These are phyloP conservation scores for Crioceris asparagi DNA, from an alignment of 2,888 invertebrate species.

Conservation along the genomic window DNA sequence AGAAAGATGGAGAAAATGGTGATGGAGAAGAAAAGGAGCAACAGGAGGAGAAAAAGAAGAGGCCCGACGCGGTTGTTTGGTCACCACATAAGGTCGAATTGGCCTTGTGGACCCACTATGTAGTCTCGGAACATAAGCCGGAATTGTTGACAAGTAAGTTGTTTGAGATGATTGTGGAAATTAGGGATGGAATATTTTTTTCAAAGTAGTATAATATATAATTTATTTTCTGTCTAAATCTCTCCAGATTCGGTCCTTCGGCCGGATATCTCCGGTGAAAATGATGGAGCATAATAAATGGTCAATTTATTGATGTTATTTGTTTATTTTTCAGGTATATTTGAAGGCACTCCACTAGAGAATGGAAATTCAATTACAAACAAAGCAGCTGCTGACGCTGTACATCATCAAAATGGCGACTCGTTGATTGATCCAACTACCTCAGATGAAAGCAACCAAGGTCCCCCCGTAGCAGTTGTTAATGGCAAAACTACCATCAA, in stretches of 20 bases:
- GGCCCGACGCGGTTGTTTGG: conserved; percentile 39
- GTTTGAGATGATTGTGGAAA: too few relatives aligned
- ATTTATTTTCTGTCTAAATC: too few relatives aligned
- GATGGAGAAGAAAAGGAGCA: conserved; percentile 17
- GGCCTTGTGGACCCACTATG: conserved; percentile 87
- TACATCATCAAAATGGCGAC: conserved; percentile 40
- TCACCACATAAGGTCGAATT: conserved; percentile 74
- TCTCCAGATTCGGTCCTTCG: too few relatives aligned
- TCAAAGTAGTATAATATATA: too few relatives aligned
- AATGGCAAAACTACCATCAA: conserved; percentile 34
- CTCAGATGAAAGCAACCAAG: conserved; percentile 72
- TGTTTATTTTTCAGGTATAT: conserved; percentile 16
- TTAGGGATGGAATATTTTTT: too few relatives aligned
- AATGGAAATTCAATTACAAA: conserved; percentile 34
- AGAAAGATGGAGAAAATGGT: conserved; percentile 1
- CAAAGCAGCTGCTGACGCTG: conserved; percentile 20
- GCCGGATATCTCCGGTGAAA: too few relatives aligned
- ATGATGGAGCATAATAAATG: too few relatives aligned
- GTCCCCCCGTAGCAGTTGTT: conserved; percentile 51
- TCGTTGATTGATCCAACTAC: conserved; percentile 35
- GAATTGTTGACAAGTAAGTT: conserved; percentile 67
- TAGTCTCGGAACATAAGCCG: conserved; percentile 75
- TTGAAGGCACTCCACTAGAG: conserved; percentile 31
- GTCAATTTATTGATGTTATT: too few relatives aligned
- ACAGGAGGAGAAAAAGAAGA: conserved; percentile 17